A percentile compares a stretch with the other conserved stretches of the same genome.
phyloP scores from a whole-genome alignment of 1,140 invertebrate species.

The Drosophila jambulina region DNA sequence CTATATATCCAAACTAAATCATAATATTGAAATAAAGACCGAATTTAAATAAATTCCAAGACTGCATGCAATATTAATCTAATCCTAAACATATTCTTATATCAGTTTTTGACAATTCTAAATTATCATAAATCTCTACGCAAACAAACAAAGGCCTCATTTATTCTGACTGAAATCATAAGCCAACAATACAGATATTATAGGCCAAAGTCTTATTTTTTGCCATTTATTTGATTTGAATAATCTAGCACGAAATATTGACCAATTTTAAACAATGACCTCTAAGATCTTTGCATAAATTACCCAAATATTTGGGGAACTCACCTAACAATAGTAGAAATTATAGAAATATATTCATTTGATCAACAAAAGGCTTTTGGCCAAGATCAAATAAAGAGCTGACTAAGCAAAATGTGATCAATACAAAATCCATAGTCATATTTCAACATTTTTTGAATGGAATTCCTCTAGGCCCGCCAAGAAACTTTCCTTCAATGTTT shows the following conservation, averaged over 20 bases:
- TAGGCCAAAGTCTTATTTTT: neutral
- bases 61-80: too few species aligned
- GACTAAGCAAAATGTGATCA: constrained; percentile 28
- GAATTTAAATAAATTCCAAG: too few species aligned
- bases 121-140: neutral
- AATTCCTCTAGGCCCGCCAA: constrained; percentile 8
- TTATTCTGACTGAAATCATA: neutral
- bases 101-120: neutral
- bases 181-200: neutral
- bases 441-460: constrained; percentile 32
- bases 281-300: constrained; percentile 38
- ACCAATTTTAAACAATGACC: constrained; percentile 33
- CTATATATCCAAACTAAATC: too few species aligned
- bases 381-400: constrained; percentile 13
- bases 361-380: constrained; percentile 32
- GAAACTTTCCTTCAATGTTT: constrained; percentile 35
- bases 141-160: neutral
- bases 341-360: constrained; percentile 38
- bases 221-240: constrained; percentile 4
- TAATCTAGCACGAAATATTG: constrained; percentile 17
- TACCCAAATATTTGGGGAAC: constrained; percentile 1
- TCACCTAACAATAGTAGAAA: constrained; percentile 17
- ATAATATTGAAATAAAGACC: too few species aligned
- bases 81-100: too few species aligned
- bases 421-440: constrained; percentile 11